Conservation (phyloP, 2,113 vertebrate species). For the Sceloporus tristichus region DNA sequence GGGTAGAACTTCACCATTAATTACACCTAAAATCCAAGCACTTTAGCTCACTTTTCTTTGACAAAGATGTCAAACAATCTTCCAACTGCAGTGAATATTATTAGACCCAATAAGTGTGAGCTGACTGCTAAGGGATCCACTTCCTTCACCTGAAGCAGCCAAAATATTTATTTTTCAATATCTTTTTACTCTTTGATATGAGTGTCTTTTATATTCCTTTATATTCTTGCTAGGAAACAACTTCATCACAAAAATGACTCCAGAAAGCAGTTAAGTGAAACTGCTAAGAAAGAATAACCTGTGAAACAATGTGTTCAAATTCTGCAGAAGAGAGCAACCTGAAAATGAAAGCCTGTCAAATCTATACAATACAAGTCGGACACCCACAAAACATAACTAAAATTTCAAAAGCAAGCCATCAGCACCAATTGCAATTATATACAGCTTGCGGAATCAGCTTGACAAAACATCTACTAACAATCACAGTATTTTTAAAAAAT, state of each 20-base stretch:
- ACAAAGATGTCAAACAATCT: no score
- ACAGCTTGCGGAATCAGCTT: constrained; percentile 40
- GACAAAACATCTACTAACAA: background rate
- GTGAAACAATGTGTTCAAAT: background rate
- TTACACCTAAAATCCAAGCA: background rate
- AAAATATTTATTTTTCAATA: background rate
- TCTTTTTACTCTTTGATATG: background rate
- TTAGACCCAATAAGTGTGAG: no score
- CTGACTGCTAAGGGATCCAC: background rate
- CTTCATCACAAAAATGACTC: background rate
- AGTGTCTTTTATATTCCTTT: background rate
- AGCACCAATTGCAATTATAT: constrained; percentile 34
- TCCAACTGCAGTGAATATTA: no score
- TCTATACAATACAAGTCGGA: background rate
- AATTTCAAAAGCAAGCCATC: constrained; percentile 4
- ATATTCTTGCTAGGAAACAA: background rate
- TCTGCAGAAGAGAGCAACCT: background rate
- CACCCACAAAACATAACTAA: background rate
- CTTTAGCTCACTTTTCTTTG: no score
- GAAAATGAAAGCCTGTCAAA: background rate
- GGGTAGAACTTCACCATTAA: background rate
- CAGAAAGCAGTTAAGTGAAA: background rate
- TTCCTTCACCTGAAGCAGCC: background rate
- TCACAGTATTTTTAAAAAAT: constrained; percentile 31
- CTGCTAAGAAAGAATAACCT: constrained; percentile 1